Conservation (phyloP, 2,797 vertebrate species). For the Spinibarbus caldwelli region DNA sequence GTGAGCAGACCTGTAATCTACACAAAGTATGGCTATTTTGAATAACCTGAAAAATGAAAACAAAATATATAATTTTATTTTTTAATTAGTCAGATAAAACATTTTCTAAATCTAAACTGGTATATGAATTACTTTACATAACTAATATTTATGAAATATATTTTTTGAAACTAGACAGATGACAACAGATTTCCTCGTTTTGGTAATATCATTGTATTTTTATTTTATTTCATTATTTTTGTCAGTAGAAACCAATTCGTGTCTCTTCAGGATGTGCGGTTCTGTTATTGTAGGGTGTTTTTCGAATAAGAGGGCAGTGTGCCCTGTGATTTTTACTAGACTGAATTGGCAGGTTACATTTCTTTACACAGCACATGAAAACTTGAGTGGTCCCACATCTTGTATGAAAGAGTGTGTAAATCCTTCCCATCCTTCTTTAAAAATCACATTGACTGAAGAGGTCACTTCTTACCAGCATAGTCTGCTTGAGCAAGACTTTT, state of each 20-base stretch:
- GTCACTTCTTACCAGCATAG: slow-evolving; percentile 43
- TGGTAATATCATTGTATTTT: neutral
- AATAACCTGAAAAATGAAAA: too few species aligned
- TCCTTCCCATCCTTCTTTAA: slow-evolving; percentile 57
- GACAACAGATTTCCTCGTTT: neutral
- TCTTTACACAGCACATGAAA: slow-evolving; percentile 62
- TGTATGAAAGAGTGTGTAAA: slow-evolving; percentile 63
- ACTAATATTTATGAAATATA: too few species aligned
- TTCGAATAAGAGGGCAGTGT: slow-evolving; percentile 56
- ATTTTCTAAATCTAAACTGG: too few species aligned
- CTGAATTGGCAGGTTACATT: slow-evolving; percentile 59
- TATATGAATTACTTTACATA: too few species aligned
- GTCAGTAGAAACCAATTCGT: neutral
- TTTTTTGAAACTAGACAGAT: neutral
- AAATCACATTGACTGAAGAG: slow-evolving; percentile 57
- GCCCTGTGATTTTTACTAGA: slow-evolving; percentile 51
- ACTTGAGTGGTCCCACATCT: slow-evolving; percentile 58
- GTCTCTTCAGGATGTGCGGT: slow-evolving; percentile 6
- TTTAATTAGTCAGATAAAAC: too few species aligned
- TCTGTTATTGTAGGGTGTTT: slow-evolving; percentile 46
- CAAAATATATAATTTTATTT: too few species aligned
- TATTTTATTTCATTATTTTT: neutral
- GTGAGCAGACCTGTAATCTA: too few species aligned
- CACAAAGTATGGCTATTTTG: too few species aligned
- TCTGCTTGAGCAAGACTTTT: slow-evolving; percentile 43